phyloP scores from a whole-genome alignment of 2,797 vertebrate genomes.

The Tarsius wallacei region DNA sequence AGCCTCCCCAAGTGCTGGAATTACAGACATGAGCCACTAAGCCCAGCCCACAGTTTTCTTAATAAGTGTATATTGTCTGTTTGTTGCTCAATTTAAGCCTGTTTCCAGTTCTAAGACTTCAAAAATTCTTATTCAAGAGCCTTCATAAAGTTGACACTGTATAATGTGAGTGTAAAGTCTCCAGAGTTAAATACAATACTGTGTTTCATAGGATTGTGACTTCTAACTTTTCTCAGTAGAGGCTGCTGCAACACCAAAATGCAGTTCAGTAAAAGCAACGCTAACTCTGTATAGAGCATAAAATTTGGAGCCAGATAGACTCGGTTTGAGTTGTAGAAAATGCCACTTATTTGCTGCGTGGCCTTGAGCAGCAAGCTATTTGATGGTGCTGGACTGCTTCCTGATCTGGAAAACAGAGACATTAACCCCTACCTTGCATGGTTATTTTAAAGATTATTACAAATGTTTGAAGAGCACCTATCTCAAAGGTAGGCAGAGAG shows the following conservation, averaged over 20 bases:
- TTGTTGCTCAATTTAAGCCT: neutral
- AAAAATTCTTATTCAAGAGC: constrained; percentile 6
- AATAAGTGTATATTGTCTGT: neutral
- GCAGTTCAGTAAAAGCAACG: constrained; percentile 21
- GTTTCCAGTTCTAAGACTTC: neutral
- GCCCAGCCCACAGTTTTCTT: neutral
- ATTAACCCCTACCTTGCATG: neutral
- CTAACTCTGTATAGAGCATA: neutral
- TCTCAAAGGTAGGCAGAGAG: neutral
- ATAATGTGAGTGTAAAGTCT: neutral
- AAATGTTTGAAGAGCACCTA: neutral
- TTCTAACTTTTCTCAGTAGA: constrained; percentile 20
- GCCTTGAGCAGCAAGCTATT: neutral
- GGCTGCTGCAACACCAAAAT: constrained; percentile 25
- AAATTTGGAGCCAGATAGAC: constrained; percentile 12
- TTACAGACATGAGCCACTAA: no score
- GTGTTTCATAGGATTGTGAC: constrained; percentile 25
- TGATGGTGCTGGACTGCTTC: constrained; percentile 30
- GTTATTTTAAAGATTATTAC: constrained; percentile 22
- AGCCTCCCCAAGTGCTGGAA: no score
- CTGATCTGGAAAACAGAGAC: constrained; percentile 4
- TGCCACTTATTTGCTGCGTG: constrained; percentile 37
- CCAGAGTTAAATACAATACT: constrained; percentile 44
- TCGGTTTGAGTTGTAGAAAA: constrained; percentile 54
- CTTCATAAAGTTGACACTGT: neutral